Conservation (phyloP, 1,140 invertebrate genomes). For the Brachystomella parvula region DNA sequence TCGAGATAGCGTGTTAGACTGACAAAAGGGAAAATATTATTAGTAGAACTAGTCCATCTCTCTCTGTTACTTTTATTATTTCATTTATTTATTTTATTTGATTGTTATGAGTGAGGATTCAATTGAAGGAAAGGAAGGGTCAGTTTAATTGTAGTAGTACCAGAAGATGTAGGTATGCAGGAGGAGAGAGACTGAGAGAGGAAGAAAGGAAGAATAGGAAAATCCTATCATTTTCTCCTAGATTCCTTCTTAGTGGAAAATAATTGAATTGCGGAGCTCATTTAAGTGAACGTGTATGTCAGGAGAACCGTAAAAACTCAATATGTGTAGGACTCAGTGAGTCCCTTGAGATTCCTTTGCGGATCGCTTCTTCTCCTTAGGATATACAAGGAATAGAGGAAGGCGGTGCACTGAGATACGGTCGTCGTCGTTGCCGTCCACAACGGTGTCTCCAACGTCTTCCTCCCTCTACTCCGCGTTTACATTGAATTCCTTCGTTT, state of each 20-base stretch:
- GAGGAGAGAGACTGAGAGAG: no score
- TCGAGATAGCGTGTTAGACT: not conserved
- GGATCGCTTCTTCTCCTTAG: slow-evolving; percentile 8
- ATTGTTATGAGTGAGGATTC: not conserved
- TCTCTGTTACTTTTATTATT: not conserved
- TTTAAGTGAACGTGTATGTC: slow-evolving; percentile 35
- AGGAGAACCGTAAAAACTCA: slow-evolving; percentile 36
- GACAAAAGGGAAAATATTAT: not conserved
- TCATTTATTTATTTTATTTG: not conserved
- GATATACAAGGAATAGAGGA: no score
- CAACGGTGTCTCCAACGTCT: no score
- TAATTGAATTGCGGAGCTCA: slow-evolving; percentile 39
- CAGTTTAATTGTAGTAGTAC: no score
- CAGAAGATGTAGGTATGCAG: no score
- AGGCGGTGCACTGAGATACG: no score
- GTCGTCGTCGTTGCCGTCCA: no score
- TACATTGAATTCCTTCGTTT: no score
- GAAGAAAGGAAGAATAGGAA: no score
- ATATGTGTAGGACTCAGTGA: slow-evolving; percentile 25
- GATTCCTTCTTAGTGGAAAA: slow-evolving; percentile 28
- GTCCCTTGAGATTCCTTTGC: slow-evolving; percentile 22
- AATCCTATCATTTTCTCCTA: slow-evolving; percentile 5
- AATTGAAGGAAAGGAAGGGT: not conserved
- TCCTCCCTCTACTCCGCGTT: no score
- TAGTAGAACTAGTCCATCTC: not conserved